These are phyloP conservation scores for Odontothrips loti DNA, from an alignment of 2,888 invertebrate genomes.

Conservation along the genomic window DNA sequence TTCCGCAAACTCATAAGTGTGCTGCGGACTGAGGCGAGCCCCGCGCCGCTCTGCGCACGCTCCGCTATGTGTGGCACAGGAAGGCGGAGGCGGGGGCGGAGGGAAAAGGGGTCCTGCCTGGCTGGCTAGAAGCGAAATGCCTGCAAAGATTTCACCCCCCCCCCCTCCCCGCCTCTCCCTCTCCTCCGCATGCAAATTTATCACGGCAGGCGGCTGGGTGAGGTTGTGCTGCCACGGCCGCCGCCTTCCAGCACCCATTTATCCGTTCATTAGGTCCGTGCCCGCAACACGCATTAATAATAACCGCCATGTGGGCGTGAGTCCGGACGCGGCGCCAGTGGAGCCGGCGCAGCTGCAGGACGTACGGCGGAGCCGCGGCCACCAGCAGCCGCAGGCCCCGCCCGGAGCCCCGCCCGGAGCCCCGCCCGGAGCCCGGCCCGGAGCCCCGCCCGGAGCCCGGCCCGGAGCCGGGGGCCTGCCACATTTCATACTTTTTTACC, in stretches of 20 bases:
- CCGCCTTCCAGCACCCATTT: constrained; percentile 5
- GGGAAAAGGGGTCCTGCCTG: neutral
- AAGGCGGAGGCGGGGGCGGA: neutral
- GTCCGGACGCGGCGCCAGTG: neutral
- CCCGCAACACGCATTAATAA: constrained; percentile 8
- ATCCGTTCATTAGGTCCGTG: neutral
- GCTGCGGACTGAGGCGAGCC: constrained; percentile 1
- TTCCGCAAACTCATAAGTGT: constrained; percentile 24
- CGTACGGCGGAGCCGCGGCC: neutral
- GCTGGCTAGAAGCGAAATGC: neutral
- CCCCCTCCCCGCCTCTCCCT: too few species aligned
- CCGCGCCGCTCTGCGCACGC: neutral
- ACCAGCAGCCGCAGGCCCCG: neutral
- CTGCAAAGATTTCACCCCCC: constrained; percentile 1
- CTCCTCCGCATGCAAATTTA: constrained; percentile 1
- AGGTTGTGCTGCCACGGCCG: neutral
- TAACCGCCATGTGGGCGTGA: neutral
- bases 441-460: too few species aligned
- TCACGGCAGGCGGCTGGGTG: neutral
- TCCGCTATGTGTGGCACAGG: neutral
- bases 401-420: too few species aligned
- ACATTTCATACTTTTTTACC: too few species aligned
- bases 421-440: too few species aligned
- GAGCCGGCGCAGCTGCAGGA: too few species aligned
- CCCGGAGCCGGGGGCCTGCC: too few species aligned